Base-by-base conservation (phyloP, 2,888 invertebrate species). In the Microplitis manilae region DNA sequence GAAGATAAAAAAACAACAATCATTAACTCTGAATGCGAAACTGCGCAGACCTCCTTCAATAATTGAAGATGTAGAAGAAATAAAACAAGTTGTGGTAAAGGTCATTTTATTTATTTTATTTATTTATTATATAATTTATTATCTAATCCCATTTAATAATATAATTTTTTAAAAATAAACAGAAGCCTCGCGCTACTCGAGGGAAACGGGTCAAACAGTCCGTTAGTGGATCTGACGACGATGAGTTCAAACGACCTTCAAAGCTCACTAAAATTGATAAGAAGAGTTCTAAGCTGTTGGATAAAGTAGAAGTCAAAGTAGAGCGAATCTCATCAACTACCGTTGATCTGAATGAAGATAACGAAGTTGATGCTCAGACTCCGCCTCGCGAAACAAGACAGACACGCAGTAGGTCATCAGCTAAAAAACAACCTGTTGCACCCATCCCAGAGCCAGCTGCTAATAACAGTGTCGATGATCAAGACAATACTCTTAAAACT, bases 221-320 rank as follows among this genome's bases (percentile, higher is more conserved):
- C 0, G 64, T 39, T 15, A 82, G 77, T 9, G 87, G 84, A 79
- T 87, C 87, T 0, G 88, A 88, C 17, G 86, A 87, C 7, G 88
- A 88, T n/a, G 82, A 81, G 7, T 70, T n/a, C 6, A 72, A 40
- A 38, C 82, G 81, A 67, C 85, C 83, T 6, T 9, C 76, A 0
- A 87, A 85, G n/a, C 78, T 78, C 6, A 83, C 79, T 59, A 87
- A 84, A 78, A 30, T 71, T 1, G 83, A 83, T 0, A 77, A 73
- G 8, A 79, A 71, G 7, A 72, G 13, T 50, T 64, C 65, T 0
- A 67, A 30, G 7, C 64, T 59, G 7, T 39, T 40, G n/a, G 17
- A 62, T 13, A 64, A 68, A 38, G 6, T 60, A 4, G 67, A 59
- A 13, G 70, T 71, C 9, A 38, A 20, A 13, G 38, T 15, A 8